A percentile compares a stretch with the other conserved stretches of the same genome.
These are phyloP conservation scores for Belonocnema kinseyi DNA, from an alignment of 1,140 invertebrate species.

Conservation along the genomic window DNA sequence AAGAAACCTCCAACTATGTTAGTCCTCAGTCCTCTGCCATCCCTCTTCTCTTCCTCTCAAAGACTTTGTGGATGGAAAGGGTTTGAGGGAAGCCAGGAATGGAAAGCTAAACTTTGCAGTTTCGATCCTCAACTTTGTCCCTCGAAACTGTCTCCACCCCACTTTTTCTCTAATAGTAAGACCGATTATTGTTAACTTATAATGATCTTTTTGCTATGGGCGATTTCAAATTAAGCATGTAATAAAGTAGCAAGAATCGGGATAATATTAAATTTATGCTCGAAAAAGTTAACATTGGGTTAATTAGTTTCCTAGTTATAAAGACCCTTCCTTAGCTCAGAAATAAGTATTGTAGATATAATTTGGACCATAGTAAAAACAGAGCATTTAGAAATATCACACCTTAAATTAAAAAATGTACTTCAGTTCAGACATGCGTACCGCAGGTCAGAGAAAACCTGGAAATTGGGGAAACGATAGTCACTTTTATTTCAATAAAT, in stretches of 20 bases:
- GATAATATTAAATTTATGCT: too few relatives aligned
- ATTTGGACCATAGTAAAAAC: too few relatives aligned
- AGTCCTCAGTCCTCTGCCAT: conserved; percentile 31
- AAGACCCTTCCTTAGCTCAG: too few relatives aligned
- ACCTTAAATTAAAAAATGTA: too few relatives aligned
- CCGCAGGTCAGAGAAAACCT: too few relatives aligned
- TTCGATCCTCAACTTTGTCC: conserved; percentile 48
- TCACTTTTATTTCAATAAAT: too few relatives aligned
- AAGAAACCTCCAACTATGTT: conserved; percentile 22
- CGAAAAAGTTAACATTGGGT: too few relatives aligned
- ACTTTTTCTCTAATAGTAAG: conserved; percentile 52
- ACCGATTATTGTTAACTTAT: conserved; percentile 50
- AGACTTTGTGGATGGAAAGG: conserved; percentile 43
- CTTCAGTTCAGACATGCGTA: too few relatives aligned
- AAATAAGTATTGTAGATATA: too few relatives aligned
- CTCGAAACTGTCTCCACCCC: conserved; percentile 45
- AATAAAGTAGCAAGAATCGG: neutral
- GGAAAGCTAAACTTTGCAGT: conserved; percentile 49
- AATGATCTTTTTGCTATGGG: conserved; percentile 14
- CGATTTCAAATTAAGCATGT: neutral
- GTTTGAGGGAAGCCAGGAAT: conserved; percentile 34
- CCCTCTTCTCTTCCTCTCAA: conserved; percentile 41
- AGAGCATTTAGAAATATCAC: too few relatives aligned
- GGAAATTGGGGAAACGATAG: too few relatives aligned
- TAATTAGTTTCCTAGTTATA: too few relatives aligned